Percentiles rank a stretch among this genome's conserved stretches.
Evolutionary conservation across 2,888 invertebrate genomes (phyloP).

Genomic region (Limnephilus lunatus): DNA sequence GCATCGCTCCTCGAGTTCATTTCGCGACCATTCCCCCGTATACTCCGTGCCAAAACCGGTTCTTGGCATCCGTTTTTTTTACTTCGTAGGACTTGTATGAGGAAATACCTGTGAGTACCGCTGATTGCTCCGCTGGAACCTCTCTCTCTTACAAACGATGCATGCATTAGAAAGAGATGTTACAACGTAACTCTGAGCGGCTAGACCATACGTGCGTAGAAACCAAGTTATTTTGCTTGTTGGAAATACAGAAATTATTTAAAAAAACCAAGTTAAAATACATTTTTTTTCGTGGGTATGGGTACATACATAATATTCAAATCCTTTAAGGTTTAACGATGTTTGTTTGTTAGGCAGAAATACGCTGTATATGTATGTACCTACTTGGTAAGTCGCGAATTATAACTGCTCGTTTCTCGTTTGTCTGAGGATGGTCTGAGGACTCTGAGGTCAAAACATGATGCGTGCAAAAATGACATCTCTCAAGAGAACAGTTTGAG

Average conservation of each 20-base stretch:
- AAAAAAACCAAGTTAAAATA: background rate
- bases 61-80: background rate
- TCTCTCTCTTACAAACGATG: background rate
- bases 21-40: background rate
- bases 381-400: background rate
- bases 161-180: background rate
- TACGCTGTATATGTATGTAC: background rate
- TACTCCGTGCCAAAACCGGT: background rate
- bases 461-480: background rate
- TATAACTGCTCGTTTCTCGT: background rate
- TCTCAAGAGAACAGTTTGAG: too few relatives aligned
- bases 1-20: background rate
- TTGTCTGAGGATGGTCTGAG: too few relatives aligned
- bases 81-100: background rate
- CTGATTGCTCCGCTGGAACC: background rate
- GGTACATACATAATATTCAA: background rate
- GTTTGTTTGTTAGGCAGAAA: background rate
- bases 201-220: background rate
- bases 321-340: background rate
- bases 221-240: background rate
- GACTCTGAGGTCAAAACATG: background rate
- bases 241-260: background rate
- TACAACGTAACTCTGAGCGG: background rate
- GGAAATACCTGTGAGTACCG: background rate
- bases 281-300: background rate